Evolutionary conservation across 2,888 invertebrate genomes (phyloP).

Genomic region (Serripes groenlandicus): DNA sequence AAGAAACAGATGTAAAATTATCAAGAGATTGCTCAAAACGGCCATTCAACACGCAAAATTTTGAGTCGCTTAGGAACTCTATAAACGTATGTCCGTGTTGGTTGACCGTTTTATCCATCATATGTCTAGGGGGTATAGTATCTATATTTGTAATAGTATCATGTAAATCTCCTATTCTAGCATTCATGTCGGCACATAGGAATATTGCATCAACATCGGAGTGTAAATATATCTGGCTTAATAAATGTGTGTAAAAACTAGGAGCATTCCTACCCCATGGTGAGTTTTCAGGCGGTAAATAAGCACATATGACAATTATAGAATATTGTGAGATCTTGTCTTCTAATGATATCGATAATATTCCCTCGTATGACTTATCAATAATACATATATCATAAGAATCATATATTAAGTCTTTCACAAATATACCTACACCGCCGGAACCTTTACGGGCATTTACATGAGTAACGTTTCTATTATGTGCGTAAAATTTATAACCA

Average conservation of each 20-base stretch:
- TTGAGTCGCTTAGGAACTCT: conserved; percentile 38
- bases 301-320: background rate
- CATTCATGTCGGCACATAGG: background rate
- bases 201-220: background rate
- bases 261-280: background rate
- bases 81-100: conserved; percentile 18
- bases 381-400: background rate
- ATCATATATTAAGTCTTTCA: background rate
- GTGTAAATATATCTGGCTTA: background rate
- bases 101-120: background rate
- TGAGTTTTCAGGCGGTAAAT: conserved; percentile 8
- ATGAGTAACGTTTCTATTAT: background rate
- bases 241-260: background rate
- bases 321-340: background rate
- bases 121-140: background rate
- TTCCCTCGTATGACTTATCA: conserved; percentile 3
- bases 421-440: conserved; percentile 7
- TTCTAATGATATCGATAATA: background rate
- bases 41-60: conserved; percentile 47
- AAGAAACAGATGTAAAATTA: conserved; percentile 39
- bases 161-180: background rate
- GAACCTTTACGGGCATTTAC: background rate
- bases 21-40: conserved; percentile 25
- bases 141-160: background rate
- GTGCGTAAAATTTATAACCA: conserved; percentile 5